Base-by-base conservation (phyloP, 2,888 invertebrate species). In the Steinernema carpocapsae region DNA sequence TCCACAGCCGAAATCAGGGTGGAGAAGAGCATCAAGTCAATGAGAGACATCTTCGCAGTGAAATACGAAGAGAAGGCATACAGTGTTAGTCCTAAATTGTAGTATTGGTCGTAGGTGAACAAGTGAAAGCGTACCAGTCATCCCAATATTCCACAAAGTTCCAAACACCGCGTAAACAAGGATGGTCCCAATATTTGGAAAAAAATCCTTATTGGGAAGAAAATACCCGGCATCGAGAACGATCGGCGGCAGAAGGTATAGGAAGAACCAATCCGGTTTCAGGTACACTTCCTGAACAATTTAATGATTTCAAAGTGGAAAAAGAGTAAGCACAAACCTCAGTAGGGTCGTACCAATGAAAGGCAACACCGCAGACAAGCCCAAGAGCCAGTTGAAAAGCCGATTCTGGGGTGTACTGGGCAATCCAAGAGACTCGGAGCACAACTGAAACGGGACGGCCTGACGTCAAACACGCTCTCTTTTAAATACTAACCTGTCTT, bases 141-240 rank as follows among this genome's bases (percentile, higher is more conserved):
- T 85, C 80, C 94, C 90, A 32, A 95, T 94, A 90, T 97, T 97
- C 90, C 95, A 95, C 85, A 97, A 92, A 79, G 97, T 97, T 78
- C 96, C 95, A 76, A 96, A 94, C 0, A 86, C 87, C 77, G 97
- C 97, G 90, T 95, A 95, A 76, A 96, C 90, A 78, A 97, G 90
- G 87, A 97, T 97, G 73, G 97, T 96, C 83, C 96, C 95, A 82
- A 97, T 91, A 88, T 97, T 95, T 88, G 96, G 71, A 89, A 97
- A 97, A 91, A 97, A 97, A 85, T 97, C 91, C 85, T 96, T 91
- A 89, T 95, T 96, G 24, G 97, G 97, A 96, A 97, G 96, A 89
- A 95, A 97, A 89, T 97, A 97, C 6, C 97, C 97, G 3, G 97
- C 97, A 88, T 97, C 97, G 86, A 97, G 91, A 82, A 97, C 97